These are phyloP conservation scores for Asobara japonica DNA, from an alignment of 1,140 invertebrate species.

Conservation along the genomic window DNA sequence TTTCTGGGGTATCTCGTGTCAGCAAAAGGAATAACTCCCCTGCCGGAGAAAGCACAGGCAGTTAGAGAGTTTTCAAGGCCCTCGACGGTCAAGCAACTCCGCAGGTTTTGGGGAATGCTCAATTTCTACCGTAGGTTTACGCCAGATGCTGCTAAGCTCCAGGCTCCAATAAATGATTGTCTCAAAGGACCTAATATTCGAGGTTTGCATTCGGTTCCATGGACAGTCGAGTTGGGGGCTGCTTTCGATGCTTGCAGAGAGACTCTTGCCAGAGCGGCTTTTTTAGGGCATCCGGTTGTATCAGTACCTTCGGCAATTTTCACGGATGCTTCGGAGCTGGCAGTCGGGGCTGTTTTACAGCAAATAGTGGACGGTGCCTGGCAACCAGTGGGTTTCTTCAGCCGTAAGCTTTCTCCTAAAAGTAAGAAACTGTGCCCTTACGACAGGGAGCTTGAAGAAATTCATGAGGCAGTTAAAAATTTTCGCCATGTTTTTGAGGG, in stretches of 20 bases:
- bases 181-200: slow-evolving; percentile 52
- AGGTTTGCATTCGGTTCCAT: not conserved
- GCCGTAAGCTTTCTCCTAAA: not conserved
- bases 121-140: no score
- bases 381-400: not conserved
- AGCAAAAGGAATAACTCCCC: no score
- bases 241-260: not conserved
- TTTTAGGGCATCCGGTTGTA: not conserved
- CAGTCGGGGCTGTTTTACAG: not conserved
- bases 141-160: no score
- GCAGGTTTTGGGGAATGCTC: no score
- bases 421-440: not conserved
- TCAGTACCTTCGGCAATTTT: not conserved
- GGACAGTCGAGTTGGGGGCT: not conserved
- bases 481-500: not conserved
- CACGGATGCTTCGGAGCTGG: not conserved
- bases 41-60: no score
- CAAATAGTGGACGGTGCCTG: not conserved
- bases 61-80: no score
- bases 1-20: no score
- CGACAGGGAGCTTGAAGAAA: not conserved
- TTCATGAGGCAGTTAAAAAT: not conserved
- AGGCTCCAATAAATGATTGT: no score
- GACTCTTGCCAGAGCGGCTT: not conserved
- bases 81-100: no score